Evolutionary conservation across 2,113 vertebrate genomes (phyloP), one percentile per base, ranked within the genome.

Genomic region (Chaetodon auriga): DNA sequence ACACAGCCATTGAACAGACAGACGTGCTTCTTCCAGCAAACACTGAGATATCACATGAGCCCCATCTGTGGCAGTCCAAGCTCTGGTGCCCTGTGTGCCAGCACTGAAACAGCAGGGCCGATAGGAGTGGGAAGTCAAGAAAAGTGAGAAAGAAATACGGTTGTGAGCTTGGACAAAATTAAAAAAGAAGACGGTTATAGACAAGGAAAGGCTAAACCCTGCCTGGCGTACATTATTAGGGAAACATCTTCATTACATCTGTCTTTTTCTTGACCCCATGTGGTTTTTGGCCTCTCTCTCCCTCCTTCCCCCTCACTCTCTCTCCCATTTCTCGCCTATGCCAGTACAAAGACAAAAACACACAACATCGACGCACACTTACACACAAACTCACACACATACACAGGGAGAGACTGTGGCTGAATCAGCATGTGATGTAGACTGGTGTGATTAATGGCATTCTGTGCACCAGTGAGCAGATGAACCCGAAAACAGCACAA

Each of bases 391-490:
- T 45, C 62, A 41, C 35, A 77, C 3, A 60, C n/a, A 63, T n/a
- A 54, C 36, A 60, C n/a, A 63, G 23, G 48, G 45, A 54, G 76
- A 81, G 49, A 48, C 70, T 58, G 80, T 65, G 75, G 82, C 25
- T 49, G 83, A 84, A 88, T 83, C 87, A 85, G 88, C 80, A 81
- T 86, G 87, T 79, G 87, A 86, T 85, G 83, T 87, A 53, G 90
- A 88, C 90, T 78, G 87, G 63, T 78, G 88, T 93, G 93, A 93
- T 93, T 93, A 93, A 94, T 94, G 88, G 51, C 73, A 62, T 71
- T 83, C 69, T 82, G 86, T 75, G 90, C 88, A 83, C 75, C 82
- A 86, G 71, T 91, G 92, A 91, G 84, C 87, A 92, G 83, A 90
- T 88, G 88, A 89, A 91, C 84, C 79, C 81, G 81, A 89, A 92